Conservation (phyloP, 2,113 vertebrate species). For the Mus spicilegus region DNA sequence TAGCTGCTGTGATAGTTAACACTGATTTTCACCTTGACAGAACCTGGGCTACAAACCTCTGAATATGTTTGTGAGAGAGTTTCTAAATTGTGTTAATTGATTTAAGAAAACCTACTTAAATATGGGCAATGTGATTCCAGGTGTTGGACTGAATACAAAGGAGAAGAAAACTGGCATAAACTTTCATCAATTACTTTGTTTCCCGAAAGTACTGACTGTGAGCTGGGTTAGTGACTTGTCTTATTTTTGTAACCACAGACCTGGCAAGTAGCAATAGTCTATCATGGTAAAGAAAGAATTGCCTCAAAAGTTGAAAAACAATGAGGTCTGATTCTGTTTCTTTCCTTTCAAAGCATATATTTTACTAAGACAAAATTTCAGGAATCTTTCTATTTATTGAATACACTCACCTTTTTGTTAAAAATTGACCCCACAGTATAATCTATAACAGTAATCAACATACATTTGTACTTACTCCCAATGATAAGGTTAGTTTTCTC, state of each 20-base stretch:
- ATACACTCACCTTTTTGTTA: background rate
- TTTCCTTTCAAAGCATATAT: background rate
- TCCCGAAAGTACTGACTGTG: no score
- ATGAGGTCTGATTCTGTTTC: background rate
- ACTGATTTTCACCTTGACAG: background rate
- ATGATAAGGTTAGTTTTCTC: background rate
- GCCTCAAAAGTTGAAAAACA: background rate
- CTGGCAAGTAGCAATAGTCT: no score
- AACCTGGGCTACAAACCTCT: background rate
- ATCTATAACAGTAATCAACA: background rate
- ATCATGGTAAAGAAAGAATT: no score
- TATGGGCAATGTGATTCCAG: background rate
- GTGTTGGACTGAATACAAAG: background rate
- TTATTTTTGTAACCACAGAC: no score
- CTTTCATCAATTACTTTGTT: no score
- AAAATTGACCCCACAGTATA: background rate
- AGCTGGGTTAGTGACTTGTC: no score
- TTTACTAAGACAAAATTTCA: background rate
- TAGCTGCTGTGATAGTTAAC: background rate
- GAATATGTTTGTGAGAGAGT: background rate
- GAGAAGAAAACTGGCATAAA: background rate
- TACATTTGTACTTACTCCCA: background rate
- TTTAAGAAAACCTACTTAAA: background rate
- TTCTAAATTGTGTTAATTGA: background rate
- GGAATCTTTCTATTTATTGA: background rate